A percentile compares a stretch with the other conserved stretches of the same genome.
phyloP scores from a whole-genome alignment of 2,888 invertebrate genomes.

The Trissolcus japonicus region DNA sequence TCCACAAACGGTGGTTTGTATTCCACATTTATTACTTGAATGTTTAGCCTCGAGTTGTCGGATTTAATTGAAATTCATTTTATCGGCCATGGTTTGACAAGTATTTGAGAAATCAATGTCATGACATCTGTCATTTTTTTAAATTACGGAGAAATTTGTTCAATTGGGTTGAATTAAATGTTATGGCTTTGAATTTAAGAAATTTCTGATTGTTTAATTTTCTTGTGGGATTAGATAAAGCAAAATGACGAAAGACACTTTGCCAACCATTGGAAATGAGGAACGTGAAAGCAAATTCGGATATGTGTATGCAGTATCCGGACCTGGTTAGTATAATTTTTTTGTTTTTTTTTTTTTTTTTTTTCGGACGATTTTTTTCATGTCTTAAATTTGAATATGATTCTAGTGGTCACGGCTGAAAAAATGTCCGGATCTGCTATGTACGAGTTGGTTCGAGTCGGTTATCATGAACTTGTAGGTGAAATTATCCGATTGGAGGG shows the following conservation, averaged over 20 bases:
- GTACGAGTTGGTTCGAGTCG: conserved; percentile 99
- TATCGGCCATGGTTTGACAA: not conserved
- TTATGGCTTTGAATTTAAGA: not conserved
- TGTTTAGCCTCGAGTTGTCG: too few species aligned
- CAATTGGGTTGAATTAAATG: not conserved
- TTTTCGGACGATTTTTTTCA: too few species aligned
- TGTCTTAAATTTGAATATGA: conserved; percentile 27
- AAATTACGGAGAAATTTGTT: not conserved
- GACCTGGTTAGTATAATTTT: conserved; percentile 86
- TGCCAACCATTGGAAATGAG: conserved; percentile 87
- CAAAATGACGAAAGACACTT: conserved; percentile 81
- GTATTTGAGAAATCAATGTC: conserved; percentile 12
- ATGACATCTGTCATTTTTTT: not conserved
- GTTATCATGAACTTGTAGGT: conserved; percentile 97
- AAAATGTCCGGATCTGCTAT: conserved; percentile 99
- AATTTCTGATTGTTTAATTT: not conserved
- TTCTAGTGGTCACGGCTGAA: conserved; percentile 97
- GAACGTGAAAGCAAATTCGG: conserved; percentile 94
- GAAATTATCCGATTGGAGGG: conserved; percentile 99
- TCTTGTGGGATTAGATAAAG: conserved; percentile 52
- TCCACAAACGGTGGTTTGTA: too few species aligned
- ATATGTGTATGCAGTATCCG: conserved; percentile 97
- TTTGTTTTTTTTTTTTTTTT: too few species aligned
- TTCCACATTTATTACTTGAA: too few species aligned
- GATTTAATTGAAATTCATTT: not conserved